Evolutionary conservation across 2,113 vertebrate genomes (phyloP).

Genomic region (Mustelus asterias): DNA sequence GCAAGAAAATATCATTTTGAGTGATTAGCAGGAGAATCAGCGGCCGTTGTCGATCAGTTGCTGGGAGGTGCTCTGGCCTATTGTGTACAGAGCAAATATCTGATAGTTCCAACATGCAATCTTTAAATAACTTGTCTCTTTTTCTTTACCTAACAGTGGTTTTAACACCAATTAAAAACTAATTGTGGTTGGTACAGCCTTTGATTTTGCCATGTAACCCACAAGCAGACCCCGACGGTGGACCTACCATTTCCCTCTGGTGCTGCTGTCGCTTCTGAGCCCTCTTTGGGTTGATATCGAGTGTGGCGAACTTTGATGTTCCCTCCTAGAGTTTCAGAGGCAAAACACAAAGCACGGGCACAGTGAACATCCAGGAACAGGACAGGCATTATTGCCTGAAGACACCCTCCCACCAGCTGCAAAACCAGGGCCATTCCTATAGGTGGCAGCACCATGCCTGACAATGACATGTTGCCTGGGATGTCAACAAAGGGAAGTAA

Average conservation of each 20-base stretch:
- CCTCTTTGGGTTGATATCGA: conserved; percentile 90
- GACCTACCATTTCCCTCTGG: conserved; percentile 82
- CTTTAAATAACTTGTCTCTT: neutral
- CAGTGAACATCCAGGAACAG: neutral
- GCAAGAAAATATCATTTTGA: conserved; percentile 39
- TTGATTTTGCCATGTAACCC: neutral
- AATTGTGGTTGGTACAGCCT: neutral
- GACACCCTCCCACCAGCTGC: neutral
- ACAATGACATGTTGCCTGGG: neutral
- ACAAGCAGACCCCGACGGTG: neutral
- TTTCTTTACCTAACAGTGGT: neutral
- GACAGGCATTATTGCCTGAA: neutral
- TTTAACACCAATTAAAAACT: neutral
- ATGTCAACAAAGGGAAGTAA: neutral
- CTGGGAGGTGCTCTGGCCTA: neutral
- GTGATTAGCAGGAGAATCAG: neutral
- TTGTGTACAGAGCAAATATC: neutral
- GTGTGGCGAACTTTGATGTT: conserved; percentile 93
- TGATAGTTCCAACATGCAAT: neutral
- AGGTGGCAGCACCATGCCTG: neutral
- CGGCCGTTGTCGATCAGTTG: neutral
- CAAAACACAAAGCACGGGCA: neutral
- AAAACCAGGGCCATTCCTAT: neutral
- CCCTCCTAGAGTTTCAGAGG: conserved; percentile 68
- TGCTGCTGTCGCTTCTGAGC: conserved; percentile 86